Percentiles rank a stretch among this genome's conserved stretches.
phyloP scores from a whole-genome alignment of 2,888 invertebrate species.

The Trachelus iudaicus region DNA sequence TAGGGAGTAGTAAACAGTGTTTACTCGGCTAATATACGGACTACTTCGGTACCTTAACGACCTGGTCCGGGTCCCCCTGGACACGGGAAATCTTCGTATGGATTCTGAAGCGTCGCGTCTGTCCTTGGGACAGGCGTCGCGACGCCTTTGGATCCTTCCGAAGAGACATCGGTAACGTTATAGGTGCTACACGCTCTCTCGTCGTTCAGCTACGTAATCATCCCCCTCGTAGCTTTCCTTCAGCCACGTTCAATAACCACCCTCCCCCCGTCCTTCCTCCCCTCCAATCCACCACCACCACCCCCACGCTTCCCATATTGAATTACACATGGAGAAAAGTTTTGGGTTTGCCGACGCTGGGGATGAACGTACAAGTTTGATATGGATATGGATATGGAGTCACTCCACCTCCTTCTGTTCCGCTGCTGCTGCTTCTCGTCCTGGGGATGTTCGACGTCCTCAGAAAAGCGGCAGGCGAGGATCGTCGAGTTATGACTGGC shows the following conservation, averaged over 20 bases:
- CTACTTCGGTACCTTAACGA: conserved; percentile 48
- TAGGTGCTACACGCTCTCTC: conserved; percentile 7
- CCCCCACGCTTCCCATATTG: conserved; percentile 38
- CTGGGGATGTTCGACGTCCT: not conserved
- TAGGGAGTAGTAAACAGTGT: conserved; percentile 52
- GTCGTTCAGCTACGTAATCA: conserved; percentile 6
- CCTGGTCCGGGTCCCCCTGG: conserved; percentile 20
- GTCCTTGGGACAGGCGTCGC: not conserved
- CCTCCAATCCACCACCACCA: conserved; percentile 7
- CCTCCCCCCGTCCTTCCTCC: not conserved
- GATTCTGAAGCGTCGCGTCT: conserved; percentile 37
- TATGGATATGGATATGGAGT: conserved; percentile 40
- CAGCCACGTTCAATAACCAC: not conserved
- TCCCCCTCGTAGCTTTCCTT: not conserved
- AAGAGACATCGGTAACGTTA: conserved; percentile 3
- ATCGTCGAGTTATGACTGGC: conserved; percentile 35
- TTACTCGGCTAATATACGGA: conserved; percentile 49
- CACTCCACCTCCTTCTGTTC: conserved; percentile 32
- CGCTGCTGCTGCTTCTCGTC: conserved; percentile 9
- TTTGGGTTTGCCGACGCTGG: conserved; percentile 37
- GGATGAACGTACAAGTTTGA: conserved; percentile 47
- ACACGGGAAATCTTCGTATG: conserved; percentile 27
- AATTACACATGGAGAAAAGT: conserved; percentile 53
- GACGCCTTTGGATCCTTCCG: not conserved
- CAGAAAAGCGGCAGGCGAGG: not conserved